Evolutionary conservation across 2,888 invertebrate species (phyloP), one percentile per base, ranked within the genome.

Genomic region (Cantharis rufa): DNA sequence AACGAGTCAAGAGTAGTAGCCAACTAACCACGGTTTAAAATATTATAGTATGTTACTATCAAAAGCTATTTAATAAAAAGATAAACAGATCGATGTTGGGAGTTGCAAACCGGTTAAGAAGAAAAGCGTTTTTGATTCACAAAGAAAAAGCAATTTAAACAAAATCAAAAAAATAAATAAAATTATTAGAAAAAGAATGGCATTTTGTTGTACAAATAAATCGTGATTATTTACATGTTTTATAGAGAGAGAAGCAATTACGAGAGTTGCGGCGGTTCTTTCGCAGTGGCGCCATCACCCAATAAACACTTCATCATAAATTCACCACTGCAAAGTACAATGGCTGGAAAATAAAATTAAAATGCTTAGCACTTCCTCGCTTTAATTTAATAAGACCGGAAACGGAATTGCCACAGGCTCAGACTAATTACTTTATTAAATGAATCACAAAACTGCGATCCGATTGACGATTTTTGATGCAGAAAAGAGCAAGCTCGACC

Each of bases 341-440:
- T 82, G 79, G 81, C 76, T 78, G 83, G 77, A 82, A 85, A 85
- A 85, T 85, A 85, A 86, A 86, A 87, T 87, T 87, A 86, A 86
- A 86, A 87, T 87, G 86, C 86, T 85, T 83, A 84, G 84, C 86
- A 85, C 86, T 87, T 84, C 84, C 84, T 82, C 85, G 82, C 84
- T 84, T 85, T 86, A 86, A 86, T 87, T 86, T 85, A 86, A 87
- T 87, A 86, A 87, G 85, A 83, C 81, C 83, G 83, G 84, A 84
- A 85, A 85, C 84, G 85, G 86, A 86, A 86, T 86, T 86, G 84
- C 83, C 83, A 79, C 79, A 82, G 83, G 84, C 82, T 81, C 79
- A 82, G 78, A 82, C 85, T 86, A 86, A 86, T 87, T 86, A 86
- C 85, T 86, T 86, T 84, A 86, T 84, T 82, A 84, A 85, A 85